Percentiles rank a stretch among this genome's conserved stretches.
phyloP scores from a whole-genome alignment of 2,113 vertebrate genomes.

The Thamnophis sirtalis region DNA sequence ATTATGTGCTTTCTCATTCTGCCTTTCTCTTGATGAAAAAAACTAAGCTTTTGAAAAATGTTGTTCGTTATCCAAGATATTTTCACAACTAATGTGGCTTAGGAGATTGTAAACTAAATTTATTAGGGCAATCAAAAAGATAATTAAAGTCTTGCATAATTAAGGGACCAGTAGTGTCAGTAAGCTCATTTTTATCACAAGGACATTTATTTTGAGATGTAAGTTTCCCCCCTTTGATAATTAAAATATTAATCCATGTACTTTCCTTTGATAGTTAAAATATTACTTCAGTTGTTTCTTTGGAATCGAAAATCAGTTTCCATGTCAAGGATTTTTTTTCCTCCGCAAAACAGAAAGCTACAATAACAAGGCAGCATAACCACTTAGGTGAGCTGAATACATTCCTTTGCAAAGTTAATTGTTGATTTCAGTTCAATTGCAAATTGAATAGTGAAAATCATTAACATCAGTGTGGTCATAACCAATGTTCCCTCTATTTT shows the following conservation, averaged over 20 bases:
- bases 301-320: neutral
- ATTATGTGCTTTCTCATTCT: neutral
- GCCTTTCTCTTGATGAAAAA: neutral
- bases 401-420: neutral
- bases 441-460: neutral
- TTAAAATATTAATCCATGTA: neutral
- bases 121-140: neutral
- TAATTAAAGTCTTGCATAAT: neutral
- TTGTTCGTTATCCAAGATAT: neutral
- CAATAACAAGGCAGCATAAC: neutral
- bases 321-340: neutral
- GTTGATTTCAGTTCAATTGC: neutral
- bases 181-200: neutral
- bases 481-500: no score
- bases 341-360: neutral
- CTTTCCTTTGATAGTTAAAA: neutral
- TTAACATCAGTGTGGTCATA: neutral
- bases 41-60: neutral
- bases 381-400: neutral
- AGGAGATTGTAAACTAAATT: neutral
- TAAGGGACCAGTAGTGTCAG: neutral
- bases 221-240: neutral
- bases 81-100: neutral
- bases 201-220: neutral
- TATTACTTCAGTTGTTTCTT: neutral